These are phyloP conservation scores for Cyanistes caeruleus DNA, from an alignment of 2,113 vertebrate genomes.

Conservation along the genomic window DNA sequence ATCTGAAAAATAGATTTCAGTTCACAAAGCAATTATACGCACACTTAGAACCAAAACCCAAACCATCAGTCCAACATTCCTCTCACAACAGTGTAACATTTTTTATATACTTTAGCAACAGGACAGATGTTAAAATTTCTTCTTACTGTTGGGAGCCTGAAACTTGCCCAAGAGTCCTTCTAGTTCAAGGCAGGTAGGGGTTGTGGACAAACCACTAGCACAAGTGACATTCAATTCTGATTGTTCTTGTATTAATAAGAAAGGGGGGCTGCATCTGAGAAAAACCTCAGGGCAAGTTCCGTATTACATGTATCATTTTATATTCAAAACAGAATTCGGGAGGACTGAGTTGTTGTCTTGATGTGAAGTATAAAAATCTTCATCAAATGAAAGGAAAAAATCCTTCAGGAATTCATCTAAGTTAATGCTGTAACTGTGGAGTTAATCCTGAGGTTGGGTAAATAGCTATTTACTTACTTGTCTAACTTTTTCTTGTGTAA, in stretches of 20 bases:
- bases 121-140: background rate
- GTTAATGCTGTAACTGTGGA: background rate
- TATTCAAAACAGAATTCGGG: background rate
- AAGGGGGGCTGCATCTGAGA: background rate
- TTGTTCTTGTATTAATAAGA: background rate
- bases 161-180: background rate
- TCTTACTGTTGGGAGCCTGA: background rate
- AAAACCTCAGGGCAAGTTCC: background rate
- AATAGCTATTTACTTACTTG: slow-evolving; percentile 54
- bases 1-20: background rate
- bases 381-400: background rate
- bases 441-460: slow-evolving; percentile 15
- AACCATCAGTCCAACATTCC: background rate
- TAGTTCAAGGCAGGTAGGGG: background rate
- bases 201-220: background rate
- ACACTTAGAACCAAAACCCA: background rate
- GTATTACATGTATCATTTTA: background rate
- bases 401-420: background rate
- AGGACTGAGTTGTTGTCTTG: background rate
- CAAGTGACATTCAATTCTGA: background rate
- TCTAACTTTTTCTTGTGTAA: slow-evolving; percentile 37
- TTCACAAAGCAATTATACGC: background rate
- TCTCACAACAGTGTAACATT: background rate
- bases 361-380: background rate
- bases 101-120: background rate